Percentiles rank a stretch among this genome's conserved stretches.
phyloP scores from a whole-genome alignment of 2,888 invertebrate genomes.

The Drosophila neutralis region DNA sequence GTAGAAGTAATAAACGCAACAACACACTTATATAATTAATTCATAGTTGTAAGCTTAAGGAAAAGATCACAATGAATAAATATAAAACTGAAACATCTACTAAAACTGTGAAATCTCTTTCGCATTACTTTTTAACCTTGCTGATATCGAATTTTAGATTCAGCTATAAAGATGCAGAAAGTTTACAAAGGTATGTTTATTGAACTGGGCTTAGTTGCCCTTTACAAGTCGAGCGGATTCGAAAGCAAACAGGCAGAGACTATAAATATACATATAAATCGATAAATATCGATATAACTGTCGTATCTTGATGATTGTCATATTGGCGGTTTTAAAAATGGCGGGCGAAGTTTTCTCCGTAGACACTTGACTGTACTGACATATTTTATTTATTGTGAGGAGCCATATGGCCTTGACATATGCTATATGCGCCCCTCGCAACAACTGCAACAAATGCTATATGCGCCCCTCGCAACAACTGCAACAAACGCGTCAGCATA shows the following conservation, averaged over 20 bases:
- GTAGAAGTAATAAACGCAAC: conserved; percentile 40
- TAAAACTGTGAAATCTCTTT: background rate
- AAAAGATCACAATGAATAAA: conserved; percentile 61
- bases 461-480: no score
- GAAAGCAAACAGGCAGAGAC: background rate
- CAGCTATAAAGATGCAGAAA: background rate
- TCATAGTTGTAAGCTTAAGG: conserved; percentile 36
- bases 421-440: no score
- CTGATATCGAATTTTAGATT: background rate
- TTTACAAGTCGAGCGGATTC: background rate
- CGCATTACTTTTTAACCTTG: background rate
- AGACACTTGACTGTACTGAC: background rate
- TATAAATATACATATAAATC: fast-evolving
- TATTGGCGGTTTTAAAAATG: background rate
- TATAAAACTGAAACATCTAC: conserved; percentile 37
- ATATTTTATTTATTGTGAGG: background rate
- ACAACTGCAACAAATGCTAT: no score
- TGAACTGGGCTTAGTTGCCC: background rate
- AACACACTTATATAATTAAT: conserved; percentile 27
- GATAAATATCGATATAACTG: background rate
- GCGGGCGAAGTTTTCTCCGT: background rate
- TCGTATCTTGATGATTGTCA: background rate
- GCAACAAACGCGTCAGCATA: no score
- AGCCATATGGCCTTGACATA: no score
- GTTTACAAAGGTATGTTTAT: background rate